Evolutionary conservation across 2,888 invertebrate species (phyloP).

Genomic region (Pseudococcus longispinus): DNA sequence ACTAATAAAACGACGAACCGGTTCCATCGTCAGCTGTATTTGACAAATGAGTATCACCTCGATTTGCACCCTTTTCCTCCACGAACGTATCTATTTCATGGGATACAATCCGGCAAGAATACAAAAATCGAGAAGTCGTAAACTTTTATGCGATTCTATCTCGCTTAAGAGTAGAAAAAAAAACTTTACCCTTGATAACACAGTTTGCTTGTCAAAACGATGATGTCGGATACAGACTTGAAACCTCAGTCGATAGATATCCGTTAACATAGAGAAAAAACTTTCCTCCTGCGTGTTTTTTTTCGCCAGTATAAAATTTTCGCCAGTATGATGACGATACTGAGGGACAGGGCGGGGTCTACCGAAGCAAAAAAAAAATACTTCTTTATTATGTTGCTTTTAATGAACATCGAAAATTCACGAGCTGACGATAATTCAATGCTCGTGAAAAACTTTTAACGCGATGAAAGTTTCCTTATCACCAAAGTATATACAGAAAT

Average conservation of each 20-base stretch:
- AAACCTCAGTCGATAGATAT: constrained; percentile 34
- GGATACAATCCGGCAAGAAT: neutral
- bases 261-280: constrained; percentile 26
- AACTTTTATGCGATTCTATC: constrained; percentile 31
- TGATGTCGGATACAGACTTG: constrained; percentile 31
- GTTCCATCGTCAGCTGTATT: neutral
- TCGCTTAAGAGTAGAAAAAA: neutral
- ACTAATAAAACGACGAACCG: neutral
- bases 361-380: neutral
- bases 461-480: constrained; percentile 24
- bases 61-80: neutral
- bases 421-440: constrained; percentile 31
- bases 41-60: neutral
- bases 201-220: constrained; percentile 22
- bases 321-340: neutral
- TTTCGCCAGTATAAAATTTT: constrained; percentile 3
- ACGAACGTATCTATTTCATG: neutral
- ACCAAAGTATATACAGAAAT: constrained; percentile 7
- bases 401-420: constrained; percentile 31
- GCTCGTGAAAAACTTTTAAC: constrained; percentile 31
- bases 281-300: neutral
- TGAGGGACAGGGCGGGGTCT: neutral
- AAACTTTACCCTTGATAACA: constrained; percentile 31
- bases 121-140: constrained; percentile 21
- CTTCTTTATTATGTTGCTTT: constrained; percentile 31